Percentiles rank a stretch among this genome's conserved stretches.
These are phyloP conservation scores for Erithacus rubecula DNA, from an alignment of 2,797 vertebrate species.

Conservation along the genomic window DNA sequence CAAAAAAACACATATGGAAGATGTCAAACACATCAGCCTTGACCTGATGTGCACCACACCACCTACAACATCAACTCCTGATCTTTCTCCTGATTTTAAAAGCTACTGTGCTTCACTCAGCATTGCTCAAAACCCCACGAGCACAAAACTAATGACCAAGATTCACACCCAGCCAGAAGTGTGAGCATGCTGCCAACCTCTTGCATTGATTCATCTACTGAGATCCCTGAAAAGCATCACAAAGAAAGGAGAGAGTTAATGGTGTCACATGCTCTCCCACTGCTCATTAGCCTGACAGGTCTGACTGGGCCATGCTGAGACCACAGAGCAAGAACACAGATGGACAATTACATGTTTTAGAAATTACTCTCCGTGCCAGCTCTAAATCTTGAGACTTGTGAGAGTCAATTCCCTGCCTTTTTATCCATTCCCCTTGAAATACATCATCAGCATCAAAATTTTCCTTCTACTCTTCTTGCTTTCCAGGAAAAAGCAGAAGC, in stretches of 20 bases:
- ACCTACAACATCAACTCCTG: no score
- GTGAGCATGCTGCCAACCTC: background rate
- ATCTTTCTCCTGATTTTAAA: background rate
- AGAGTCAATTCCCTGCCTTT: background rate
- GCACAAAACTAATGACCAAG: background rate
- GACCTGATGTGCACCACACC: background rate
- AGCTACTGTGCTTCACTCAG: background rate
- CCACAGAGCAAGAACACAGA: background rate
- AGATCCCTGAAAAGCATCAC: background rate
- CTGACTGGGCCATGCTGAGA: background rate
- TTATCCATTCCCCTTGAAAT: background rate
- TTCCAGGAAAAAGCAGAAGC: background rate
- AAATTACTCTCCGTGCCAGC: background rate
- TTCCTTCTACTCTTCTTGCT: background rate
- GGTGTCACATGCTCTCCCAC: background rate
- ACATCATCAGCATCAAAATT: background rate
- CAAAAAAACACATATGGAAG: background rate
- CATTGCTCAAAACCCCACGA: background rate
- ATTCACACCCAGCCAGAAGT: background rate
- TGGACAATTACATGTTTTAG: background rate
- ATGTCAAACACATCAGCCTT: accelerated
- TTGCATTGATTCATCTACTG: background rate
- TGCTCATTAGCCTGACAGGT: background rate
- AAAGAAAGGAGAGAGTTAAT: background rate
- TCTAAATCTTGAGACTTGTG: background rate